Evolutionary conservation across 1,140 invertebrate species (phyloP), one percentile per base, ranked within the genome.

Genomic region (Bombyx mori): DNA sequence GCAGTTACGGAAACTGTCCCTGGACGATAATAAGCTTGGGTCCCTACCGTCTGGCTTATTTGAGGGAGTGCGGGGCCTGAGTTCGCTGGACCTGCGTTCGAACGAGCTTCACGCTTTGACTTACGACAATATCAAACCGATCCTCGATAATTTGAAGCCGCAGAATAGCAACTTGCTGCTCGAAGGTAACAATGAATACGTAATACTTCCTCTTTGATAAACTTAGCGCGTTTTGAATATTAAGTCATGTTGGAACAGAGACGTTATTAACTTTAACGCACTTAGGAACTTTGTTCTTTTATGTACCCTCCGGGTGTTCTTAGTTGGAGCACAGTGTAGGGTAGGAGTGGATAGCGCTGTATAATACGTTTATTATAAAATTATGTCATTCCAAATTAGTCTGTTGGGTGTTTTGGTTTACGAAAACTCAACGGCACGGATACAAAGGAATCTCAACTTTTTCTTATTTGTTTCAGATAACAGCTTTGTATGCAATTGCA

Each of bases 401-500:
- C 54, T 4, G 6, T 48, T 7, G 54, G 42, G 54, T n/a, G 8
- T 6, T 42, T 42, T 35, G 42, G 26, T 5, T 7, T 42, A 8
- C 22, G 26, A 52, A 35, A 26, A 42, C 50, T 51, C 42, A 1
- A 51, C 50, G 50, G 10, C 10, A 6, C n/a, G 2, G 45, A 26
- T 50, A 50, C 12, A 18, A 35, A 35, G 26, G 26, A 35, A 2
- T 35, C 26, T 0, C 12, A 35, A 35, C 26, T 42, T 6, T 44
- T n/a, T 62, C 66, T 68, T 73, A 69, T 61, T 75, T 65, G 90
- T 89, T 88, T 58, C 91, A 95, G 94, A 92, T 71, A 95, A 94
- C 87, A 91, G 91, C 76, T 92, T 95, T 84, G 89, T 91, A 60
- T 95, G 94, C 82, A 93, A 95, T 88, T 94, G 93, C 77, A 91